Evolutionary conservation across 2,113 vertebrate genomes (phyloP).

Genomic region (Pagrus major): DNA sequence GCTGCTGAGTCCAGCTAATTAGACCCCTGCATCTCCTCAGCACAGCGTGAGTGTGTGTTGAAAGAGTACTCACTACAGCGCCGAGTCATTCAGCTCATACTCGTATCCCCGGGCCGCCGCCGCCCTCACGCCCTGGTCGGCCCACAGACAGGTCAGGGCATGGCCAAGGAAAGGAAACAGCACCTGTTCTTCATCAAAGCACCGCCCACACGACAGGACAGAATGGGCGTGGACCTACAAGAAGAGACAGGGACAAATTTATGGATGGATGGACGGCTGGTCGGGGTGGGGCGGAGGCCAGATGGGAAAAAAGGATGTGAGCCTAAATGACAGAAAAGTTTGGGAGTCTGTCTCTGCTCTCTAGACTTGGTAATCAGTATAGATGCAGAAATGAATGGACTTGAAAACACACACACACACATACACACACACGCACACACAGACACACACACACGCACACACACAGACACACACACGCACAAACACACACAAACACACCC

Average conservation of each 20-base stretch:
- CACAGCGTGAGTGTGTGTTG: conserved; percentile 28
- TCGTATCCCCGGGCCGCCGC: conserved; percentile 78
- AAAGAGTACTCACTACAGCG: conserved; percentile 80
- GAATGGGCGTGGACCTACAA: conserved; percentile 82
- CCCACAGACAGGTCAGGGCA: conserved; percentile 81
- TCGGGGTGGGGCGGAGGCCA: not conserved
- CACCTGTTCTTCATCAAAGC: conserved; percentile 82
- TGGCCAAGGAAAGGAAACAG: conserved; percentile 81
- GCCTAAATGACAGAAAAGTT: conserved; percentile 25
- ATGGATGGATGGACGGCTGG: conserved; percentile 33
- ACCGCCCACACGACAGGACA: conserved; percentile 82
- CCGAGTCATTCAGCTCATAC: conserved; percentile 84
- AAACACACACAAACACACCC: conserved; percentile 11
- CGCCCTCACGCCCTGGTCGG: conserved; percentile 77
- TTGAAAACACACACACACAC: conserved; percentile 9
- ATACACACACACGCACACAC: not conserved
- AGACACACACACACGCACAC: conserved; percentile 18
- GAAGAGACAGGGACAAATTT: conserved; percentile 30
- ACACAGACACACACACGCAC: not conserved
- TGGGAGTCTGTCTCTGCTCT: conserved; percentile 19
- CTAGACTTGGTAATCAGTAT: conserved; percentile 11
- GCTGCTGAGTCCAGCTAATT: conserved; percentile 75
- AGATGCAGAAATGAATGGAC: conserved; percentile 15
- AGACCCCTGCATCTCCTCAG: conserved; percentile 66
- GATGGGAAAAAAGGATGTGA: conserved; percentile 25